A percentile compares a stretch with the other conserved stretches of the same genome.
Conservation (phyloP, 1,140 invertebrate genomes). For the Caenorhabditis latens region DNA sequence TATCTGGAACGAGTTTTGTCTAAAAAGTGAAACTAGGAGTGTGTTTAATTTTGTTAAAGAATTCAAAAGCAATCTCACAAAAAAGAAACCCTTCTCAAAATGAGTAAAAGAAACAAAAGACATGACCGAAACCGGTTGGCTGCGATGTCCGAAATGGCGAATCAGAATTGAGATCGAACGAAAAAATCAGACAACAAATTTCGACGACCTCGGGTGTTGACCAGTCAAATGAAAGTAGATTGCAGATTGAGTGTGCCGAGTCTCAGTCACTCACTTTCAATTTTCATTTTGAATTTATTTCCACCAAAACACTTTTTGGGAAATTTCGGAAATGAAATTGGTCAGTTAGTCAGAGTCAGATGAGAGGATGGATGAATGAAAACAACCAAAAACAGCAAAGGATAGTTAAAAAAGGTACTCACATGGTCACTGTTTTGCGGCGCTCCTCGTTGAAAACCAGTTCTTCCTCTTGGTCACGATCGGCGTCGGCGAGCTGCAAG, state of each 20-base stretch:
- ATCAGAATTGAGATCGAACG: not conserved
- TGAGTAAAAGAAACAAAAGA: constrained; percentile 23
- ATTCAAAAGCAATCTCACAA: too few relatives aligned
- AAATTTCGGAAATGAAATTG: not conserved
- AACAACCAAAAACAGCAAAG: not conserved
- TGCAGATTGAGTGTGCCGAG: not conserved
- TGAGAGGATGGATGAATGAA: not conserved
- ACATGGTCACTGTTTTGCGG: constrained; percentile 61
- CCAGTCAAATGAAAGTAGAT: constrained; percentile 1
- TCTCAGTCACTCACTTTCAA: not conserved
- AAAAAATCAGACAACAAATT: constrained; percentile 37
- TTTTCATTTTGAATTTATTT: not conserved
- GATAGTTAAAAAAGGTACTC: constrained; percentile 30
- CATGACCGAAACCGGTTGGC: constrained; percentile 12
- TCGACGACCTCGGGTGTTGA: not conserved
- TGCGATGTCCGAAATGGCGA: constrained; percentile 25
- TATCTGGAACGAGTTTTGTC: too few relatives aligned
- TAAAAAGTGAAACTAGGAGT: too few relatives aligned
- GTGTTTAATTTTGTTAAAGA: too few relatives aligned
- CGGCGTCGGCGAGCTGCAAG: constrained; percentile 48
- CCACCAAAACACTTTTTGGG: too few relatives aligned
- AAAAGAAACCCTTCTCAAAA: not conserved
- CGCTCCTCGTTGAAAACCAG: constrained; percentile 62
- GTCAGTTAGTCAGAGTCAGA: not conserved
- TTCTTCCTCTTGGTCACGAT: constrained; percentile 62